Conservation (phyloP, 2,888 invertebrate species). For the Liopterus haemorrhoidalis region DNA sequence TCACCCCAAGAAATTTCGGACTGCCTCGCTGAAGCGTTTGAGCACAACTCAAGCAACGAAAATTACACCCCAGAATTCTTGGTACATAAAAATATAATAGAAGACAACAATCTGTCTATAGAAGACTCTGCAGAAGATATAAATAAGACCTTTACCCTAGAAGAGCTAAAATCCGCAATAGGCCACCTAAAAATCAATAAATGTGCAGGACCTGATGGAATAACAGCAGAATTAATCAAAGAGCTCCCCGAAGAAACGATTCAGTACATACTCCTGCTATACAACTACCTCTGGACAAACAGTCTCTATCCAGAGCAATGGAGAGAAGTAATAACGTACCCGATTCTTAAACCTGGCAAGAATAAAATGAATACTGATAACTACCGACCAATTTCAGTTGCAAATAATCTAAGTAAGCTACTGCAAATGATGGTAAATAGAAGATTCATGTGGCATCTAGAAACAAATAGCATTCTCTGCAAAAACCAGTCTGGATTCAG, state of each 20-base stretch:
- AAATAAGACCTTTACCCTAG: background rate
- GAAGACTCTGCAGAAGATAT: background rate
- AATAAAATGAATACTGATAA: background rate
- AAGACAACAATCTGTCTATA: background rate
- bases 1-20: background rate
- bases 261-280: background rate
- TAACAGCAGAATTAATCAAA: background rate
- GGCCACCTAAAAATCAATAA: too few relatives aligned
- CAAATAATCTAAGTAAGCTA: constrained; percentile 2
- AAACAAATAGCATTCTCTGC: background rate
- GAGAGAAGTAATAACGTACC: background rate
- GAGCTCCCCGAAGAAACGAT: background rate
- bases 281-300: background rate
- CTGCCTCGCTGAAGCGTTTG: background rate
- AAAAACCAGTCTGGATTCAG: background rate
- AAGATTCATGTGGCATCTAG: constrained; percentile 3
- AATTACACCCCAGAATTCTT: background rate
- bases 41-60: background rate
- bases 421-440: constrained; percentile 11
- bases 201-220: background rate
- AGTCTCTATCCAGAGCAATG: background rate
- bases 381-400: constrained; percentile 11
- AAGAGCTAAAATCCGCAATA: background rate
- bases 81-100: background rate
- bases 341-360: constrained; percentile 2